Evolutionary conservation across 2,888 invertebrate species (phyloP), one percentile per base, ranked within the genome.

Genomic region (Drosophila greeni): DNA sequence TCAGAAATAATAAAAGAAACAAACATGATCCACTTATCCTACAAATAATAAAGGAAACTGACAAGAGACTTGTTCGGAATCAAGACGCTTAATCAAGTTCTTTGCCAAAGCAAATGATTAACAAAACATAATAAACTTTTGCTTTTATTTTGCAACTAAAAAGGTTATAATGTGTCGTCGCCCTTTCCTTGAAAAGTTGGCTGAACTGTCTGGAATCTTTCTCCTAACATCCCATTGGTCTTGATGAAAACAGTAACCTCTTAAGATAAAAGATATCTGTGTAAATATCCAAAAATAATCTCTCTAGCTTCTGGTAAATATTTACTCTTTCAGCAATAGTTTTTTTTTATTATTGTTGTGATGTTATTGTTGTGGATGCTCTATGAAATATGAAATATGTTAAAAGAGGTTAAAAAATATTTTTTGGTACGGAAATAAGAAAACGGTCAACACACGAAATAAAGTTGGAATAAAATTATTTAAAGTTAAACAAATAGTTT

Each of bases 171-270:
- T 14, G 8, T 16, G 24, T n/a, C 31, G 29, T 12, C 31, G n/a
- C 37, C 20, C 45, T 54, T 45, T 14, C 67, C 67, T 67, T 70
- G 70, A 34, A 34, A 16, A 60, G 70, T 67, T 67, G 48, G 5
- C 49, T 67, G 67, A 67, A 67, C 67, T 70, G 42, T 37, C 37
- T 37, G 23, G 23, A 45, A 42, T 14, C 40, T 48, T 48, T 16
- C 14, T 16, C 16, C 2, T 18, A 31, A 9, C 45, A 55, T 29
- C 12, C 18, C 33, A 37, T 43, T 37, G 34, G 37, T 39, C 37
- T 14, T 39, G 29, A 23, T 20, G n/a, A 43, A 40, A 55, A 51
- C 37, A 20, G 34, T 52, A 47, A 36, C 39, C 34, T 31, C 51
- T 20, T 48, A n/a, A 48, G 70, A 66, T 48, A 33, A 40, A 59